Percentiles rank a stretch among this genome's conserved stretches.
phyloP scores from a whole-genome alignment of 1,140 invertebrate species.

The Nymphalis io region DNA sequence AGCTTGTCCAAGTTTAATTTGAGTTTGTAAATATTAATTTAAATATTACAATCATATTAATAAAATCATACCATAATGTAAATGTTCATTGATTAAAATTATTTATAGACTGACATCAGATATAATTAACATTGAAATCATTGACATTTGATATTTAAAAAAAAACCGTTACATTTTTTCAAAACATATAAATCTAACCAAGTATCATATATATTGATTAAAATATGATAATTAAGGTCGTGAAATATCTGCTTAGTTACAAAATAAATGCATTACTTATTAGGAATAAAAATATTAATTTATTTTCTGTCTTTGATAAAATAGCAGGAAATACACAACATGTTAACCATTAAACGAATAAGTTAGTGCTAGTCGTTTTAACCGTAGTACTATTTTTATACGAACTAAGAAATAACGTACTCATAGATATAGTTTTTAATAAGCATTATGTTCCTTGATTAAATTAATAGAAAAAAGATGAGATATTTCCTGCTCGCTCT shows the following conservation, averaged over 20 bases:
- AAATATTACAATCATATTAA: slow-evolving; percentile 24
- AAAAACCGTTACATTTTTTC: not conserved
- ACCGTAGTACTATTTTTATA: slow-evolving; percentile 51
- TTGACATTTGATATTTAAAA: not conserved
- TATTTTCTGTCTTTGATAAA: not conserved
- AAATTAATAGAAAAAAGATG: too few relatives aligned
- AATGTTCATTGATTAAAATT: not conserved
- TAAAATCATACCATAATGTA: slow-evolving; percentile 28
- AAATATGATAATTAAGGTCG: not conserved
- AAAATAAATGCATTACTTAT: not conserved
- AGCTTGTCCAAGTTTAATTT: slow-evolving; percentile 43
- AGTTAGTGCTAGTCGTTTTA: slow-evolving; percentile 45
- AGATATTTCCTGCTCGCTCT: not conserved
- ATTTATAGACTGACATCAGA: not conserved
- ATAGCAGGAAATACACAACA: slow-evolving; percentile 14
- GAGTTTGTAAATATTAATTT: slow-evolving; percentile 55
- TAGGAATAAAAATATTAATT: not conserved
- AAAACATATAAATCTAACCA: not conserved
- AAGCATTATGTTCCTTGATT: too few relatives aligned
- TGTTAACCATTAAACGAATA: slow-evolving; percentile 49
- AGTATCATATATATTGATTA: not conserved
- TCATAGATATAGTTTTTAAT: not conserved
- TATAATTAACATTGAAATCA: not conserved
- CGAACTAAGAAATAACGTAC: not conserved
- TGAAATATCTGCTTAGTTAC: not conserved